phyloP scores from a whole-genome alignment of 2,797 vertebrate species.

The Falco concolor region DNA sequence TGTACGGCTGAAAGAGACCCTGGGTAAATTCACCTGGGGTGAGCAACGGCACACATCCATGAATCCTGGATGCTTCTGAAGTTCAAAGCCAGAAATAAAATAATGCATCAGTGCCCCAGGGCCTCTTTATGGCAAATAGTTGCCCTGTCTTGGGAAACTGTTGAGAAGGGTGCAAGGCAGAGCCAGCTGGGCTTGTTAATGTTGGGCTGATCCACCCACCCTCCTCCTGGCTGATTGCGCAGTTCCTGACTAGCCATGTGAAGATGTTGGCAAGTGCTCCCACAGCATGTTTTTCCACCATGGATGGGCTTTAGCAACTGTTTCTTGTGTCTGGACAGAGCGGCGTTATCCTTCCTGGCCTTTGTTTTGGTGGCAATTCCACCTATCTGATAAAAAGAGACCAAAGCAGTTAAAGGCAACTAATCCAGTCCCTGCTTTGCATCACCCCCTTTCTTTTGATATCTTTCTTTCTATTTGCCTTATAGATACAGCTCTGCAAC shows the following conservation, averaged over 20 bases:
- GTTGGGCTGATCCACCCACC: neutral
- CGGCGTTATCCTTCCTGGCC: neutral
- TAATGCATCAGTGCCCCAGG: neutral
- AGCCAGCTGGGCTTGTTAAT: neutral
- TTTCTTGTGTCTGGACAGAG: neutral
- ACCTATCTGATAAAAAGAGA: neutral
- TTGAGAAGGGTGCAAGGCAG: neutral
- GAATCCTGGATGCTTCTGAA: neutral
- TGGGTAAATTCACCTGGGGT: slow-evolving; percentile 9
- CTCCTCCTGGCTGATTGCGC: neutral
- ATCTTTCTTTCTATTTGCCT: neutral
- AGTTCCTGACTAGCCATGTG: neutral
- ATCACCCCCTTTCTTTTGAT: neutral
- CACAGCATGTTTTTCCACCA: neutral
- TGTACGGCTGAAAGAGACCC: neutral
- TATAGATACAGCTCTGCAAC: neutral
- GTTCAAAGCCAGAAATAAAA: slow-evolving; percentile 46
- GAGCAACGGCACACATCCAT: neutral
- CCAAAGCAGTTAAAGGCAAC: neutral
- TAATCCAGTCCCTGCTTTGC: neutral
- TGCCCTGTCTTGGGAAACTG: neutral
- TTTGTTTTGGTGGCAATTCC: neutral
- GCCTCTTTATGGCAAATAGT: neutral
- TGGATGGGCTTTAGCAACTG: neutral
- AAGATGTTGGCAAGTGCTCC: neutral